Base-by-base conservation (phyloP, 2,113 vertebrate species). In the Amblyornis subalaris region DNA sequence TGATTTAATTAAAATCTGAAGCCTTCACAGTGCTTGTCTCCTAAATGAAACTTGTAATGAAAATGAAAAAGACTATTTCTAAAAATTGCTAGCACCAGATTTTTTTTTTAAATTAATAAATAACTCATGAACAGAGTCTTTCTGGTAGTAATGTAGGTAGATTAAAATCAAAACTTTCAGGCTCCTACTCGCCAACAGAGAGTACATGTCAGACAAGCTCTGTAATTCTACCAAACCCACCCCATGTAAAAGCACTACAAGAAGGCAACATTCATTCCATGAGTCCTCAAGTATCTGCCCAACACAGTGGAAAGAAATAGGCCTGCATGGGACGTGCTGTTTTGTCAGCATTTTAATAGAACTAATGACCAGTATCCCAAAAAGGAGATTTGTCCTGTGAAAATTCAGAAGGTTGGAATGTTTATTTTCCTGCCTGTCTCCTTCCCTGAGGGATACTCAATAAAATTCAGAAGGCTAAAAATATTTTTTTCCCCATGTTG, bases 1-100 rank as follows among this genome's bases (percentile, higher is more conserved):
- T 79, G 47, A 82, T 92, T 94, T 96, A 96, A 96, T 96, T 97
- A 61, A 86, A 96, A 91, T 53, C 91, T 88, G 82, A 95, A 94
- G 29, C 12, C 81, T n/a, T 93, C 55, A 80, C 72, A 83, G 75
- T 28, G 15, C 75, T 92, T 77, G 19, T 78, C 36, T 75, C 89
- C 84, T 81, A 88, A 85, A 94, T 95, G 36, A 94, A 94, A 87
- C 90, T 71, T 26, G 75, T 86, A 95, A 71, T 71, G 85, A 87
- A 96, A 95, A 95, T 85, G 61, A 85, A 95, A 96, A 74, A 77
- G 71, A 53, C 57, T 22, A 36, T 53, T 94, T 87, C 89, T 82
- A 67, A 82, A 85, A 31, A 90, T 82, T 92, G 90, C 62, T 91
- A 64, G 69, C 45, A 35, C 20, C 82, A 86, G 45, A 50, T 61